Percentiles rank a stretch among this genome's conserved stretches.
Evolutionary conservation across 2,888 invertebrate species (phyloP).

Genomic region (Mechanitis messenoides): DNA sequence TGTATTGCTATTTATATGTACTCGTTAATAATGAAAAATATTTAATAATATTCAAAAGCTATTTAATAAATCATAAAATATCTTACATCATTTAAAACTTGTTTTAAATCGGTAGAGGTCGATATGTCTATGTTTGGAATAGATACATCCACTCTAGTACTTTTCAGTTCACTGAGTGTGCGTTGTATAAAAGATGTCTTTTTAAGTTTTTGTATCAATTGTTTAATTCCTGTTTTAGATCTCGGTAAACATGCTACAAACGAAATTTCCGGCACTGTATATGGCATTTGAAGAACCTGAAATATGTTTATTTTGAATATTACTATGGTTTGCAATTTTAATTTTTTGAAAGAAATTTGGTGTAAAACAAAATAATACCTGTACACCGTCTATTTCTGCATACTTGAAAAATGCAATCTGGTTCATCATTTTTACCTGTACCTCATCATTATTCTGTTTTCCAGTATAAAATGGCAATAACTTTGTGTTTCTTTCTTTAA

Average conservation of each 20-base stretch:
- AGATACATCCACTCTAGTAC: conserved; percentile 10
- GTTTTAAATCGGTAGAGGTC: conserved; percentile 18
- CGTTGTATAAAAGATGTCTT: conserved; percentile 13
- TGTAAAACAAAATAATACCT: conserved; percentile 21
- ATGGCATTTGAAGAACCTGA: conserved; percentile 25
- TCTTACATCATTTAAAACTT: conserved; percentile 9
- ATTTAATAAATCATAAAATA: background rate
- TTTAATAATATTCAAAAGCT: background rate
- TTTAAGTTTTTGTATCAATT: conserved; percentile 15
- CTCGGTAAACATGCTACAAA: conserved; percentile 20
- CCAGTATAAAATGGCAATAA: conserved; percentile 19
- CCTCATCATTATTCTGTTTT: conserved; percentile 9
- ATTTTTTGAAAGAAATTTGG: too few relatives aligned
- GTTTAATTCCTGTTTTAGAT: conserved; percentile 14
- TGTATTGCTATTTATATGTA: too few relatives aligned
- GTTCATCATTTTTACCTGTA: conserved; percentile 30
- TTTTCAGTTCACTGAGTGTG: conserved; percentile 5
- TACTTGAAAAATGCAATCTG: conserved; percentile 24
- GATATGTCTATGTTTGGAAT: conserved; percentile 19
- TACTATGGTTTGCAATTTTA: too few relatives aligned
- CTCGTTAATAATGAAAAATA: too few relatives aligned
- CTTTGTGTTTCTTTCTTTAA: conserved; percentile 21
- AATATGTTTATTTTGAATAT: conserved; percentile 2
- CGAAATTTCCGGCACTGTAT: conserved; percentile 20
- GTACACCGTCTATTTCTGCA: conserved; percentile 21